These are phyloP conservation scores for Enteromius argenteus DNA, from an alignment of 2,797 vertebrate species.

Conservation along the genomic window DNA sequence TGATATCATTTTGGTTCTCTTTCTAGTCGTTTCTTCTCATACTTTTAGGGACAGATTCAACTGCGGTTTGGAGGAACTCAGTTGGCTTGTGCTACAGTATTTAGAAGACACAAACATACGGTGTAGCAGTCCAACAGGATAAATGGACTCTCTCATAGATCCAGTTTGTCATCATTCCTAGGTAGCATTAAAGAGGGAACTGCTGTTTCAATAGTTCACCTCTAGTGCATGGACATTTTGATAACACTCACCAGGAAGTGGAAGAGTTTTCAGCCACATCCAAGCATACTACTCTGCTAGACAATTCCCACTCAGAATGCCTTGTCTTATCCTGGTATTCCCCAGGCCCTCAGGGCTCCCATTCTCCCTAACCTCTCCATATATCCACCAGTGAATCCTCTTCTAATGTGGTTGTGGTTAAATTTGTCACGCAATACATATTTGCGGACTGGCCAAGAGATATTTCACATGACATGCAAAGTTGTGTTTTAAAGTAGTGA, in stretches of 20 bases:
- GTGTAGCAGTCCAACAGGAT: background rate
- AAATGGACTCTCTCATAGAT: slow-evolving; percentile 24
- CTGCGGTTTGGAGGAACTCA: background rate
- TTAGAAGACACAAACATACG: background rate
- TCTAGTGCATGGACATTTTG: slow-evolving; percentile 33
- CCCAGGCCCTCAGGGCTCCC: slow-evolving; percentile 43
- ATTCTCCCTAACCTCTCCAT: slow-evolving; percentile 9
- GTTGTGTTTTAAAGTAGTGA: slow-evolving; percentile 18
- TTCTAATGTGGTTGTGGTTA: slow-evolving; percentile 36
- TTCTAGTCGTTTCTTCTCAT: background rate
- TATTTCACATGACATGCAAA: slow-evolving; percentile 11
- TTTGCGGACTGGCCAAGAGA: slow-evolving; percentile 4
- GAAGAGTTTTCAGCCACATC: background rate
- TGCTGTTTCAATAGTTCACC: slow-evolving; percentile 44
- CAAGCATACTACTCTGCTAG: slow-evolving; percentile 62
- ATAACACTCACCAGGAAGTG: background rate
- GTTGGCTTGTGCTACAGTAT: background rate
- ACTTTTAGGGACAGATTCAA: background rate
- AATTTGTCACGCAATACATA: slow-evolving; percentile 24
- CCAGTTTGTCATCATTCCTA: background rate
- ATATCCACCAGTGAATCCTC: slow-evolving; percentile 4
- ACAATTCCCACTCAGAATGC: slow-evolving; percentile 56
- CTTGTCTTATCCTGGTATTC: slow-evolving; percentile 70
- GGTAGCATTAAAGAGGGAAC: slow-evolving; percentile 23
- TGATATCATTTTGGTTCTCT: slow-evolving; percentile 21